Evolutionary conservation across 1,140 invertebrate species (phyloP), one percentile per base, ranked within the genome.

Genomic region (Muscidifurax raptorellus): DNA sequence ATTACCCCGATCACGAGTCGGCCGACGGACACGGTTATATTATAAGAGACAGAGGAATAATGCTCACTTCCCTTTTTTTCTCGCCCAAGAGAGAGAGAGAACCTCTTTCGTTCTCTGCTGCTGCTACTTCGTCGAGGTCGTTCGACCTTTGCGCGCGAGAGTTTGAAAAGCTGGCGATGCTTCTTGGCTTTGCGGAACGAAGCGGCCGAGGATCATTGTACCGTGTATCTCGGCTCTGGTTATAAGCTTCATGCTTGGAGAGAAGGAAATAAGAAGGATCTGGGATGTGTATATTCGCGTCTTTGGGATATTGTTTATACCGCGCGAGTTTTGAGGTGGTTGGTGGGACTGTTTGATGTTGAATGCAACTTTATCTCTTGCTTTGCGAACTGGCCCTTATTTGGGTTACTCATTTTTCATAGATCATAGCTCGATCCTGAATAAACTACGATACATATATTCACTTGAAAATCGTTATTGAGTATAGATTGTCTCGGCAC

Each of bases 1-100:
- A 93, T 93, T 93, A 93, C 90, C 89, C 91, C 89, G 91, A 93
- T 92, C 92, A 92, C 91, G 92, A 92, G 90, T 92, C 88, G 52
- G 36, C 22, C 59, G 25, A 92, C 87, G 90, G 90, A 91, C 90
- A 91, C 90, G 89, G 91, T 91, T 90, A 91, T 90, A 93, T 92
- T 93, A 92, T 92, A 92, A 92, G 88, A 92, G 91, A 91, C 91
- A 90, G 88, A 87, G 88, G 87, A 90, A 91, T 92, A 91, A 92
- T 90, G 88, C 87, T 88, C 85, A 85, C 88, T 90, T 90, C 87
- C 86, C 86, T 89, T 89, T 92, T 90, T 92, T 89, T 87, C 83
- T 87, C 85, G 83, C 85, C 85, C 76, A 82, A 80, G 83, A 86
- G 25, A 44, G 32, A 10, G 71, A 40, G 22, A 18, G 22, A 30